Percentiles rank a stretch among this genome's conserved stretches.
These are phyloP conservation scores for Ranitomeya imitator DNA, from an alignment of 2,113 vertebrate species.

Conservation along the genomic window DNA sequence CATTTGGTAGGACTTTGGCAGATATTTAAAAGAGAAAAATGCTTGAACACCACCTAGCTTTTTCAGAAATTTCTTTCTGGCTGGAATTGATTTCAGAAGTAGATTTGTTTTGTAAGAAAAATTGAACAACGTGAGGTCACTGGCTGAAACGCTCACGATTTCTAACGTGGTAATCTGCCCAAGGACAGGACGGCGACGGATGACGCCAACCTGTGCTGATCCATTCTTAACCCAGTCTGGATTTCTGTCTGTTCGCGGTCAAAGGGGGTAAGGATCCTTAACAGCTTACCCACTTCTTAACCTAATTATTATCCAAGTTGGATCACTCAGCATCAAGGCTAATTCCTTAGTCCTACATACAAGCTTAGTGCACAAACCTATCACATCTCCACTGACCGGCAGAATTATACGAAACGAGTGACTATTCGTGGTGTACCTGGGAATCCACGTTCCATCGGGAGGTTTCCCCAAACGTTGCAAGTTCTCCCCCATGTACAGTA, in stretches of 20 bases:
- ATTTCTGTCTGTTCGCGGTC: slow-evolving; percentile 33
- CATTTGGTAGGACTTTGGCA: too few relatives aligned
- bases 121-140: not conserved
- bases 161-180: not conserved
- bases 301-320: slow-evolving; percentile 25
- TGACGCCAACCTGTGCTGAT: slow-evolving; percentile 15
- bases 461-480: not conserved
- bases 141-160: not conserved
- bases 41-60: not conserved
- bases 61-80: not conserved
- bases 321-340: slow-evolving; percentile 36
- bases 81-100: not conserved
- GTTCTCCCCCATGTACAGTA: not conserved
- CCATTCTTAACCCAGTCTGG: slow-evolving; percentile 18
- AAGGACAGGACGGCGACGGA: not conserved
- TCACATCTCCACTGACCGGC: not conserved
- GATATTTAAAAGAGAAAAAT: too few relatives aligned
- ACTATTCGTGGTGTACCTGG: not conserved
- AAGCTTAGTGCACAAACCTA: slow-evolving; percentile 18
- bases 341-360: slow-evolving; percentile 30
- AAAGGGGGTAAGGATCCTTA: slow-evolving; percentile 36
- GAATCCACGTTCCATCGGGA: not conserved
- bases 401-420: not conserved
- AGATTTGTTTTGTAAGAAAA: too few relatives aligned
- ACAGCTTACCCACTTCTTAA: slow-evolving; percentile 48